These are phyloP conservation scores for Pteromalus puparum DNA, from an alignment of 1,140 invertebrate species.

Conservation along the genomic window DNA sequence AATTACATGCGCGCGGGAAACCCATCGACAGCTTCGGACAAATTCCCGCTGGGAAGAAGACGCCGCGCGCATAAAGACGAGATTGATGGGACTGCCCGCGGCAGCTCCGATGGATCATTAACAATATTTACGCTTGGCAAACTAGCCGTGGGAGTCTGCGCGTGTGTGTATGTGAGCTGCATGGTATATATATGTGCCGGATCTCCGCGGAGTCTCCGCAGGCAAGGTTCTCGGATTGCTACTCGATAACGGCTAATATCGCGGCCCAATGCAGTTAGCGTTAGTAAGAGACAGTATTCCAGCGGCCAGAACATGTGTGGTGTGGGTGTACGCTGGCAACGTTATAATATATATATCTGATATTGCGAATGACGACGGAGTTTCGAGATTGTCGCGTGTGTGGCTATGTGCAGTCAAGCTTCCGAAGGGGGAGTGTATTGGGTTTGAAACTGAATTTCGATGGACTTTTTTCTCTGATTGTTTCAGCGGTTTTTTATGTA, in stretches of 20 bases:
- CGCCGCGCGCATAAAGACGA: background rate
- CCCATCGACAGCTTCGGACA: background rate
- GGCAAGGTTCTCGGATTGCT: background rate
- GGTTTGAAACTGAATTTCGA: too few relatives aligned
- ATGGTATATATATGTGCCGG: background rate
- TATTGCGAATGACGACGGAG: too few relatives aligned
- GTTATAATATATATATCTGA: too few relatives aligned
- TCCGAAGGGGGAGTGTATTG: too few relatives aligned
- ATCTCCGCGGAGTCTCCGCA: background rate
- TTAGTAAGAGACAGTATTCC: background rate
- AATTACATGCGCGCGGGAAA: background rate
- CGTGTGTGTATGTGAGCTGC: too few relatives aligned
- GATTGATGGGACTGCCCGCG: background rate
- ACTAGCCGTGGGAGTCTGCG: background rate
- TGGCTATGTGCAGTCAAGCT: too few relatives aligned
- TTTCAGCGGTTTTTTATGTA: too few relatives aligned
- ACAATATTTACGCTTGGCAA: conserved; percentile 22
- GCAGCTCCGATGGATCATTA: conserved; percentile 16
- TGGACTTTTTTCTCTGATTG: too few relatives aligned
- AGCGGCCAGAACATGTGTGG: too few relatives aligned
- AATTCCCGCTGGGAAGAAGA: background rate
- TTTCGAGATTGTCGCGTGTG: too few relatives aligned
- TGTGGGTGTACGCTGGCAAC: too few relatives aligned
- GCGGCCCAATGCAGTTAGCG: background rate
- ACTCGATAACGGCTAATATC: conserved; percentile 22